Base-by-base conservation (phyloP, 2,888 invertebrate species). In the Ochropacha duplaris region DNA sequence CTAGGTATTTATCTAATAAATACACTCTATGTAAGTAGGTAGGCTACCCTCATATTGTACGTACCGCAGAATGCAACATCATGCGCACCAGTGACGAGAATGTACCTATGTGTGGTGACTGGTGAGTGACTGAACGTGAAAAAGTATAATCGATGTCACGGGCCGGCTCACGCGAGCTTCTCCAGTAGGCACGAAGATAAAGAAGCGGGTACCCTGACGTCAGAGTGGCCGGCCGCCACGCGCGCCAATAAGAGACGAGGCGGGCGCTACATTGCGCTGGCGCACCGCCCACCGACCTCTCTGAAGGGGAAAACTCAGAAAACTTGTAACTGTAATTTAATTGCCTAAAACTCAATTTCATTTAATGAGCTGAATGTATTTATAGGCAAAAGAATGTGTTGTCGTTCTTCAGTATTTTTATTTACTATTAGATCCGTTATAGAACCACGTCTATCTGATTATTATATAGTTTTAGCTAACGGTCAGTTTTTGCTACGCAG, bases 151-250 rank as follows among this genome's bases (percentile, higher is more conserved):
- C 44, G 62, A 64, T 69, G 71, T 67, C 70, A 67, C 68, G 65
- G 73, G 74, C 75, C 76, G 74, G 65, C 59, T 64, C 50, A 51
- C 57, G 55, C 55, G 54, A 55, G 56, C 68, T 64, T 69, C 74
- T 72, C 72, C 74, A 70, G 83, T 79, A 80, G 76, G 81, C 75
- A 79, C 76, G 75, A 59, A 78, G 83, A 83, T 84, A 84, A 44
- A 79, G 66, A 69, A 70, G 81, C 81, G 77, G 76, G 79, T 81
- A 83, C 74, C 62, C 73, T 91, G 91, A 92, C 91, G 92, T 92
- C 90, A 91, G 76, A 87, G 84, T 79, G 92, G 88, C 72, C 90
- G 78, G 84, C 76, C 56, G 84, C 76, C 57, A 61, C 65, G 76
- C 63, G 81, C 76, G 74, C 92, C 91, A 90, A 91, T 91, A 72